Base-by-base conservation (phyloP, 2,888 invertebrate genomes). In the Apodemia hepburni region DNA sequence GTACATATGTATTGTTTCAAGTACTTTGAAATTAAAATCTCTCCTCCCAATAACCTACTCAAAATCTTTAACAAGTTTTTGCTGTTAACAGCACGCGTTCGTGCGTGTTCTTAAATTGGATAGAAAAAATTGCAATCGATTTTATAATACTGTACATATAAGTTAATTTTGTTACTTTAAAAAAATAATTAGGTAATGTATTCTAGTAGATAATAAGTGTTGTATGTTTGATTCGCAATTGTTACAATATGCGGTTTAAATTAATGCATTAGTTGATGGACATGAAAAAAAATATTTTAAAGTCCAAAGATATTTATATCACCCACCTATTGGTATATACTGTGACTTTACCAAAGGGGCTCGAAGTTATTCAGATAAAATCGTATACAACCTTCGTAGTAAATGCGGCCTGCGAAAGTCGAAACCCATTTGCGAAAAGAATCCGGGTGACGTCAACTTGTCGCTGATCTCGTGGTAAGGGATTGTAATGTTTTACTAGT, bases 401-500 rank as follows among this genome's bases (percentile, higher is more conserved):
- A 59, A 47, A 60, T 58, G 22, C 61, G 64, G 62, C 62, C 54
- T 61, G 51, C 61, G 29, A 57, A 61, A 61, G 63, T 29, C 57
- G 57, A 57, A 27, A 57, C 57, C 57, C 57, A 57, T 27, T n/a
- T 57, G 57, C 27, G 27, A 15, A 58, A 64, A 51, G 60, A 85
- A 81, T 78, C 80, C 83, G 77, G 86, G 84, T 86, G 86, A 85
- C 85, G 79, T 81, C 79, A 79, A 73, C 74, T 76, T 75, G 90
- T 88, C 85, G 82, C 88, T 91, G 92, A 92, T 92, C 92, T 92
- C 92, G 92, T 87, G 88, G 85, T 91, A 91, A 89, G 87, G 90
- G 90, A 91, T 89, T 89, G 82, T 90, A 87, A 84, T 88, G 82
- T 88, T 89, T 87, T 86, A 87, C 87, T 90, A 87, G 86, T 87